These are phyloP conservation scores for Phyto melanocephala DNA, from an alignment of 2,888 invertebrate species.

Conservation along the genomic window DNA sequence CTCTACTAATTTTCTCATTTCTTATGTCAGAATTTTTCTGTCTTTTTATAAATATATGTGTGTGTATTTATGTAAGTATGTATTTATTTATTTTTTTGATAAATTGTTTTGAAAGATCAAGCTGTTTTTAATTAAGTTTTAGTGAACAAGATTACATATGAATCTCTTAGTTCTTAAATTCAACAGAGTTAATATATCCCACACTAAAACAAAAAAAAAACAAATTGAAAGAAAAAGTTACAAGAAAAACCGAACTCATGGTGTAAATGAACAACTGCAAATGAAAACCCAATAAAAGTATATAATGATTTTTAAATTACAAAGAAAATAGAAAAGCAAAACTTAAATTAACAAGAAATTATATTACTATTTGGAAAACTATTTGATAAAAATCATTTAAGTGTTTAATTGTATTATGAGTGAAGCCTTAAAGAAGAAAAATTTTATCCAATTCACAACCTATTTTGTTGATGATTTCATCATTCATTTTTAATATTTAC, in stretches of 20 bases:
- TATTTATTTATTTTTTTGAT: neutral
- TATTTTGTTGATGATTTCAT: too few relatives aligned
- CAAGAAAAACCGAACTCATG: neutral
- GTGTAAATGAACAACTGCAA: neutral
- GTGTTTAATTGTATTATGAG: too few relatives aligned
- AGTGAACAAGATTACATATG: slow-evolving; percentile 12
- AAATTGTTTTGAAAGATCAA: slow-evolving; percentile 29
- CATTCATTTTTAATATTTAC: too few relatives aligned
- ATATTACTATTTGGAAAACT: too few relatives aligned
- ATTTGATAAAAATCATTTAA: too few relatives aligned
- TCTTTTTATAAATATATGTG: neutral
- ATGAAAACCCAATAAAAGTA: slow-evolving; percentile 35
- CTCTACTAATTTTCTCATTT: neutral
- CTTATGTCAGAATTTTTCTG: too few relatives aligned
- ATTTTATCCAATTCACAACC: too few relatives aligned
- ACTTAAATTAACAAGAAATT: neutral
- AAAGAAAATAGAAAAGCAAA: neutral
- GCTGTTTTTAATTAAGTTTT: slow-evolving; percentile 53
- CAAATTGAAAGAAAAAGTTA: neutral
- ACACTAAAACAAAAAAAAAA: neutral
- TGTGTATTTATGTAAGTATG: too few relatives aligned
- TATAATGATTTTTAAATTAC: slow-evolving; percentile 39
- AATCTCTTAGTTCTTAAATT: slow-evolving; percentile 3
- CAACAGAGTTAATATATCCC: neutral
- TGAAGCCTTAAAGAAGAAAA: too few relatives aligned